These are phyloP conservation scores for Plectrocnemia conspersa DNA, from an alignment of 1,140 invertebrate genomes.

Conservation along the genomic window DNA sequence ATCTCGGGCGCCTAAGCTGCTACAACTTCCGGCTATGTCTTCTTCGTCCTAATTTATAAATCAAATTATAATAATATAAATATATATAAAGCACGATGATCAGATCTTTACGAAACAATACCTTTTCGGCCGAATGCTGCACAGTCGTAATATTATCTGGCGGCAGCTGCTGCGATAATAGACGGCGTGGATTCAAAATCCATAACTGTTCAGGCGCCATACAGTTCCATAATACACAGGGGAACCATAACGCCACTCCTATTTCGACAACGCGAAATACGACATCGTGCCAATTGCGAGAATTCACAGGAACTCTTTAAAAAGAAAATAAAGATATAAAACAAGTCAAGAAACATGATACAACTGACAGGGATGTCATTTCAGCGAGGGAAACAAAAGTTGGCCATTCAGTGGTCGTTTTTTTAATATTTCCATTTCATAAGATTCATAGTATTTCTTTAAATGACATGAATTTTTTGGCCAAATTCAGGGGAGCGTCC, in stretches of 20 bases:
- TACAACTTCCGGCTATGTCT: constrained; percentile 51
- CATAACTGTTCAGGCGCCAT: constrained; percentile 91
- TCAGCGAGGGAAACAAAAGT: no score
- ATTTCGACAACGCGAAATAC: constrained; percentile 88
- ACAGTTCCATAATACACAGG: constrained; percentile 88
- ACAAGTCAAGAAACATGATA: not conserved
- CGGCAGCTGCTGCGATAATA: constrained; percentile 60
- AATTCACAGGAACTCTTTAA: constrained; percentile 75
- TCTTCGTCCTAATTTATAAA: constrained; percentile 52
- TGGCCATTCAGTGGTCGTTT: no score
- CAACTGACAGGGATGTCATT: no score
- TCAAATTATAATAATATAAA: no score
- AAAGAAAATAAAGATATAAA: not conserved
- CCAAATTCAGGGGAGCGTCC: no score
- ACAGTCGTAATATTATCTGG: constrained; percentile 7
- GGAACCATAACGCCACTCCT: constrained; percentile 92
- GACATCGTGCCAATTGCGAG: constrained; percentile 86
- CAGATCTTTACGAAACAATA: not conserved
- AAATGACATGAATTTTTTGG: no score
- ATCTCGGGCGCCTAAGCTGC: constrained; percentile 52
- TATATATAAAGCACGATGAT: no score
- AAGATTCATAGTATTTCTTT: no score
- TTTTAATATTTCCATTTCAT: no score
- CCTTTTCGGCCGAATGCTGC: constrained; percentile 17
- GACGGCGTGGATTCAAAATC: constrained; percentile 86